Evolutionary conservation across 2,888 invertebrate genomes (phyloP), one percentile per base, ranked within the genome.

Genomic region (Volucella bombylans): DNA sequence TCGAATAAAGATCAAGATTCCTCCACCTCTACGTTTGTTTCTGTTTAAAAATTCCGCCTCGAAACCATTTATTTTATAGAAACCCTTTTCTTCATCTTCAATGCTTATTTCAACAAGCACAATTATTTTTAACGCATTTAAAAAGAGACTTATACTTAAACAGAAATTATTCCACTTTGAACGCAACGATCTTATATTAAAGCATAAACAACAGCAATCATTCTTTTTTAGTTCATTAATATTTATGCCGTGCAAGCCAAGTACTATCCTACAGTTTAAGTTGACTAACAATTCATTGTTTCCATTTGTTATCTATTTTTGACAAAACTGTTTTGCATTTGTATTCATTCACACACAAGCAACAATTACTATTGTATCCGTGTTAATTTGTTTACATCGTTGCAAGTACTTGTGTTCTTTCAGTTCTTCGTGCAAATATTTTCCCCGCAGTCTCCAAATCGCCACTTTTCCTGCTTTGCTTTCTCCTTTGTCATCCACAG

Each of bases 1-100:
- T 12, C 50, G 14, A 15, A 50, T 50, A 9, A 50, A 8, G 18
- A 50, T 50, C 11, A 50, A 14, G 11, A 50, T 50, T 50, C 50
- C 50, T 14, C 18, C 59, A 15, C 59, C 43, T 61, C 43, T 43
- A 11, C 59, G 38, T 9, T 15, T 61, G 41, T 59, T 59, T 61
- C 59, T 9, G 8, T 61, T 61, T 12, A 41, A 12, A 61, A 61
- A 31, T 43, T 43, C 15, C 18, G 9, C n/a, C 9, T 15, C 15
- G 1, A 14, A 59, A 45, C 11, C 43, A 15, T 11, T 15, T 11
- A 15, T 15, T 10, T 23, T 23, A 23, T 23, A 23, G 4, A 23
- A n/a, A 15, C 18, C 38, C 18, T 11, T 61, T 61, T 61, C 43
- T 43, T 61, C 59, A 11, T 61, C 11, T 0, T 61, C 15, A 11